phyloP scores from a whole-genome alignment of 2,888 invertebrate species.

The Eristalis intricaria region DNA sequence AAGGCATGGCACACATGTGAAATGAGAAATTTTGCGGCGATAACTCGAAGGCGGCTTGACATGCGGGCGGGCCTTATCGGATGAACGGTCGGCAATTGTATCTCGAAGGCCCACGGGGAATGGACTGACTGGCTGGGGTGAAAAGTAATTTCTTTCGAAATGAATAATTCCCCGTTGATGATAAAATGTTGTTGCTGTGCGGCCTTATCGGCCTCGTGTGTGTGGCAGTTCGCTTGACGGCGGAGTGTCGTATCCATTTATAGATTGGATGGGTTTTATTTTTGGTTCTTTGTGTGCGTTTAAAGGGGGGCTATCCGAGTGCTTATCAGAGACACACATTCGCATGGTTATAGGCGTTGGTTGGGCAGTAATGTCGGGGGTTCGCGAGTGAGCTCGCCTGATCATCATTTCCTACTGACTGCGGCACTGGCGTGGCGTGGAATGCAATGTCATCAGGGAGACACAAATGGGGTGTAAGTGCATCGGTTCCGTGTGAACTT shows the following conservation, averaged over 20 bases:
- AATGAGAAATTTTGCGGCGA: slow-evolving; percentile 9
- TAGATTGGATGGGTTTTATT: background rate
- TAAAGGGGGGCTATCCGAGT: background rate
- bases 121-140: background rate
- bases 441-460: no score
- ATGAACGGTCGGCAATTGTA: slow-evolving; percentile 2
- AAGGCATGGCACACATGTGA: background rate
- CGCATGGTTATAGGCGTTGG: background rate
- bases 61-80: slow-evolving; percentile 42
- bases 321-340: background rate
- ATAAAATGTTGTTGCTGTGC: background rate
- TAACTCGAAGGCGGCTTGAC: slow-evolving; percentile 28
- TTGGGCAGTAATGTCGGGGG: no score
- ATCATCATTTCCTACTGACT: no score
- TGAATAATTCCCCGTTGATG: slow-evolving; percentile 24
- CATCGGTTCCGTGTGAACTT: no score
- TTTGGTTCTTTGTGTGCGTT: background rate
- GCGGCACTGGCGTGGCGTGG: no score
- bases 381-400: no score
- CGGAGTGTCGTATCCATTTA: background rate
- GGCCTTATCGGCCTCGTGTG: background rate
- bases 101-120: slow-evolving; percentile 18
- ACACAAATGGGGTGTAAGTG: no score
- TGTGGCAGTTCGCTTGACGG: background rate
- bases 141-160: slow-evolving; percentile 12